Evolutionary conservation across 2,113 vertebrate species (phyloP).

Genomic region (Paradoxurus hermaphroditus): DNA sequence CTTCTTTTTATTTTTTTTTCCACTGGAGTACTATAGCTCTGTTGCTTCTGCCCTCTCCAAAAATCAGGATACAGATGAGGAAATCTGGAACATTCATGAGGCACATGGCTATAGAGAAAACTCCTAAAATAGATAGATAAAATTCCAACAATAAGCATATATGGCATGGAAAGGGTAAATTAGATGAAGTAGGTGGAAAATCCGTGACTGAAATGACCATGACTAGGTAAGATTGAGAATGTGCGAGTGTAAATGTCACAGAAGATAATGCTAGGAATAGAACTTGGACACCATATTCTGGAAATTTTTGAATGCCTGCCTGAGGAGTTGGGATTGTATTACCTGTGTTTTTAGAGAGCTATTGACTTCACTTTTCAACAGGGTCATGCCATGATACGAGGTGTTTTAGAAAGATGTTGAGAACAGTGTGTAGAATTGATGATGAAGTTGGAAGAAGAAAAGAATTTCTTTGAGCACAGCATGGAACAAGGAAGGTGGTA

Average conservation of each 20-base stretch:
- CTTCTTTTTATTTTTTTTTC: not conserved
- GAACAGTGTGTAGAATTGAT: not conserved
- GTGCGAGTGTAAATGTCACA: not conserved
- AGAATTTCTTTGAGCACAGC: not conserved
- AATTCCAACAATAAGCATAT: not conserved
- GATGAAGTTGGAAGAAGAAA: not conserved
- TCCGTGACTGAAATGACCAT: not conserved
- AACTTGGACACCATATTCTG: not conserved
- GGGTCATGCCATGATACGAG: not conserved
- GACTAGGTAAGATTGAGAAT: not conserved
- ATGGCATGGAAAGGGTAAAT: not conserved
- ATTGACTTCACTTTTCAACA: not conserved
- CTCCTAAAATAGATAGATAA: not conserved
- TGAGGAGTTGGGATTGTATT: not conserved
- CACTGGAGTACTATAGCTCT: not conserved
- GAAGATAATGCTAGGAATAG: not conserved
- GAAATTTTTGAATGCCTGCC: not conserved
- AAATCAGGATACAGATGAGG: not conserved
- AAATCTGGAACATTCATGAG: not conserved
- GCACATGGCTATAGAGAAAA: not conserved
- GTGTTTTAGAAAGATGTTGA: not conserved
- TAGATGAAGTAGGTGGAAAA: not conserved
- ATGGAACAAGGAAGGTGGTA: not conserved
- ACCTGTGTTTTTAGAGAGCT: not conserved
- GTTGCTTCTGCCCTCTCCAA: not conserved